phyloP scores from a whole-genome alignment of 2,888 invertebrate genomes.

The Epinotia nisella region DNA sequence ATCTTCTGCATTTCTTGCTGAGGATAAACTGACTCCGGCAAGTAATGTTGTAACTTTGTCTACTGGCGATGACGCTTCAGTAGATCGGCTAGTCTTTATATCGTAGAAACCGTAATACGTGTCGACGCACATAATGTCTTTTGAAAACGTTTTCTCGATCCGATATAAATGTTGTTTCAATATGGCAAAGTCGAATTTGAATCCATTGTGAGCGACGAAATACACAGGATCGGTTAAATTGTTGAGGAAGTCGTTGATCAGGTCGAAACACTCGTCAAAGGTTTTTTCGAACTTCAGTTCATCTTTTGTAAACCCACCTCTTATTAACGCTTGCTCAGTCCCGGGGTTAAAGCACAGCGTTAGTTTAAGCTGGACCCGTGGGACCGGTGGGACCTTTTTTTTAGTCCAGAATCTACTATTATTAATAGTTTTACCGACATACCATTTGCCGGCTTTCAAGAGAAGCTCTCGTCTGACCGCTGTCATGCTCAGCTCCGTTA shows the following conservation, averaged over 20 bases:
- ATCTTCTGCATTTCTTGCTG: background rate
- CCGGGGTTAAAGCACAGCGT: background rate
- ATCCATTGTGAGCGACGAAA: constrained; percentile 4
- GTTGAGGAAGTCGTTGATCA: background rate
- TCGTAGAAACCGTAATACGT: constrained; percentile 12
- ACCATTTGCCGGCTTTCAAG: background rate
- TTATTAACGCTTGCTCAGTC: background rate
- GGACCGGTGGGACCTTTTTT: background rate
- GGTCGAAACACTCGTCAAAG: background rate
- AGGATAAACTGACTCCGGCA: background rate
- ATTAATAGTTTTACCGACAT: background rate
- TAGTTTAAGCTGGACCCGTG: background rate
- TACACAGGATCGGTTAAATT: background rate
- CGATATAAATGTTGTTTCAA: constrained; percentile 1
- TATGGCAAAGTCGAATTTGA: background rate
- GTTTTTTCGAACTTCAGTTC: background rate
- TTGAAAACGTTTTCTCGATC: constrained; percentile 9
- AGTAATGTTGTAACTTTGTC: background rate
- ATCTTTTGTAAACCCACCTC: background rate
- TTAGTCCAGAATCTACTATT: background rate
- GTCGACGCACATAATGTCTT: constrained; percentile 10
- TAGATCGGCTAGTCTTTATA: background rate
- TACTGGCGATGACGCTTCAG: background rate
- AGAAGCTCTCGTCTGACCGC: background rate
- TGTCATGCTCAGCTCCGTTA: background rate